A percentile compares a stretch with the other conserved stretches of the same genome.
phyloP scores from a whole-genome alignment of 92 coral and sea anemone genomes.

The Blastomussa wellsi region DNA sequence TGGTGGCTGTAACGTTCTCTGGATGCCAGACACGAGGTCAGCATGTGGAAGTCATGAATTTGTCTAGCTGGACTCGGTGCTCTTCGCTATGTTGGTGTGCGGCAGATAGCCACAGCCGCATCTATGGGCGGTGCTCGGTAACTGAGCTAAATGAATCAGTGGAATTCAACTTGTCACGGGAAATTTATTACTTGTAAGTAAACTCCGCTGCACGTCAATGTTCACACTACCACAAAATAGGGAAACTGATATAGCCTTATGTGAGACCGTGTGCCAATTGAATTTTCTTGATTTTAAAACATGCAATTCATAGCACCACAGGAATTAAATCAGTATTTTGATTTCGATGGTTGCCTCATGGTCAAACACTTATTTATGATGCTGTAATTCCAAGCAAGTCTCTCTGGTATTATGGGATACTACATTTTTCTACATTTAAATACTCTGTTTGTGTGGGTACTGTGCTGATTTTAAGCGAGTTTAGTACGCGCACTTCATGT shows the following conservation, averaged over 20 bases:
- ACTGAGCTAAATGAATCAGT: constrained; percentile 4
- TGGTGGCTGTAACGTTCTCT: not conserved
- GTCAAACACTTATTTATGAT: no score
- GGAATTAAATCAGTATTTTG: not conserved
- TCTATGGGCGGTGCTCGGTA: constrained; percentile 9
- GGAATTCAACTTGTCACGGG: constrained; percentile 21
- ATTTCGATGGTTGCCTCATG: not conserved
- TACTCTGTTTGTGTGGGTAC: no score
- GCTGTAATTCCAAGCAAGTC: no score
- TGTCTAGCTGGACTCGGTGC: constrained; percentile 39
- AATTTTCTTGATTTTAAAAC: not conserved
- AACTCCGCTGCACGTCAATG: not conserved
- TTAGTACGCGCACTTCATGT: no score
- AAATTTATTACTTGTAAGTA: constrained; percentile 28
- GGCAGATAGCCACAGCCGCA: constrained; percentile 11
- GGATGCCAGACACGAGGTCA: constrained; percentile 2
- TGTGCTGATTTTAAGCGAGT: no score
- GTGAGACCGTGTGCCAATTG: not conserved
- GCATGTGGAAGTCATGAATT: not conserved
- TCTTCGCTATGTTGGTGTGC: constrained; percentile 33
- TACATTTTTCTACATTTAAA: no score
- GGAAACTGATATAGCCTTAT: no score
- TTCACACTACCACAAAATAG: not conserved
- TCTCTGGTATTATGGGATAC: no score
- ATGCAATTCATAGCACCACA: not conserved